Base-by-base conservation (phyloP, 53 echinoderm and acorn worm species). In the Stichopus horrens region DNA sequence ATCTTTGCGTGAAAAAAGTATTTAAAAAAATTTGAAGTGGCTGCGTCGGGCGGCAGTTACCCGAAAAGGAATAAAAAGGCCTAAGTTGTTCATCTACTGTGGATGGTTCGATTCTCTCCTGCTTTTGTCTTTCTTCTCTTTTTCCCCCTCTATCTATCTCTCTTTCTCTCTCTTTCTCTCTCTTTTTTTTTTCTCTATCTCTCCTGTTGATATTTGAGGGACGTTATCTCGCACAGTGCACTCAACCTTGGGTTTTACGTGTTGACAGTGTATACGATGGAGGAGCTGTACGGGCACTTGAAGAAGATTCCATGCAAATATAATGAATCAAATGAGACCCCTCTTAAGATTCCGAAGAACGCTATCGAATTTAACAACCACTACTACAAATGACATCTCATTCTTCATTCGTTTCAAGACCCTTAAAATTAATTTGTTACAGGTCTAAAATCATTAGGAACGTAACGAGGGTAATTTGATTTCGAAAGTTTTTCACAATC, bases 181-280 rank as follows among this genome's bases (percentile, higher is more conserved):
- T 37, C 2, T 37, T 37, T 37, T 37, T 37, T 37, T 37, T 2
- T 37, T 37, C 37, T 37, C 37, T 37, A 37, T 71, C 5, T 68
- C 68, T 71, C 71, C 71, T 71, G 71, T 71, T 71, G 71, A 71
- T 71, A 7, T 63, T 71, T 7, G 71, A 71, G 71, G 71, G 71
- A 71, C 18, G 71, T 20, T 71, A 71, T 71, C 18, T 37, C 20
- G 74, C n/a, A 58, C 81, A 81, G 58, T 81, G 81, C 81, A 58
- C 81, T 81, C 81, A 81, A 81, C 81, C 81, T 81, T 81, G 81
- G 58, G 81, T 56, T 56, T 58, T 81, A 21, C 58, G n/a, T 21
- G 53, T 56, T 57, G 56, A 18, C 81, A 37, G 37, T 37, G 37
- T 37, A n/a, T n/a, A 2, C 37, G 37, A 0, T 37, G 71, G 14